Evolutionary conservation across 2,113 vertebrate species (phyloP), one percentile per base, ranked within the genome.

Genomic region (Chaenogobius annularis): DNA sequence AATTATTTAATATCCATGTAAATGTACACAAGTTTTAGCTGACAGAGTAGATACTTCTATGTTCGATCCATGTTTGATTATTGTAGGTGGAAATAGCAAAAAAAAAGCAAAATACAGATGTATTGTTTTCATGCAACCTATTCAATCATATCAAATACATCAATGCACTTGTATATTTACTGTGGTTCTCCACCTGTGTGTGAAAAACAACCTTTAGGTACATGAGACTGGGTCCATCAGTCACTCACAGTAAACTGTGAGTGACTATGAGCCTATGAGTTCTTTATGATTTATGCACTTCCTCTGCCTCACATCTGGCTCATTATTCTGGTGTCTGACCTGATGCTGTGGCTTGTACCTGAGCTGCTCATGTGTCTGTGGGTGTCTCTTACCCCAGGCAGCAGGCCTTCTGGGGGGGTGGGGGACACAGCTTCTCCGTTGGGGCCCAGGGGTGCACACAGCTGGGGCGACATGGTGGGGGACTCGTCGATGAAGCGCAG

Each of bases 401-500:
- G 90, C 46, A 96, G 91, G 15, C 93, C 90, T 10, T 97, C 96
- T 0, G 93, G 87, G 37, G 96, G 95, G 0, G 94, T 95, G 66
- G 97, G 95, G 0, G 95, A 97, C 17, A 95, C 76, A 0, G 85
- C 68, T 23, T 95, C 95, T 10, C 95, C 90, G 1, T 96, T 94
- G 10, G 94, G 95, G 78, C 94, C 90, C 0, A 95, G 95, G 78
- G 96, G 93, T 48, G 94, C 89, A 0, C 97, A 96, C 91, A 98
- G 95, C 88, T 97, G 96, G 26, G 97, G 97, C 0, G 97, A 98
- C 96, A 98, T 98, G 86, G 97, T 98, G 86, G 97, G 97, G 0
- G 97, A 99, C 83, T 98, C 97, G 0, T 99, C 97, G 65, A 99
- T 99, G 87, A 95, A 99, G 2, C 97, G 97, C 96, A 98, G 96